Conservation (phyloP, 1,140 invertebrate species). For the Lerema accius region DNA sequence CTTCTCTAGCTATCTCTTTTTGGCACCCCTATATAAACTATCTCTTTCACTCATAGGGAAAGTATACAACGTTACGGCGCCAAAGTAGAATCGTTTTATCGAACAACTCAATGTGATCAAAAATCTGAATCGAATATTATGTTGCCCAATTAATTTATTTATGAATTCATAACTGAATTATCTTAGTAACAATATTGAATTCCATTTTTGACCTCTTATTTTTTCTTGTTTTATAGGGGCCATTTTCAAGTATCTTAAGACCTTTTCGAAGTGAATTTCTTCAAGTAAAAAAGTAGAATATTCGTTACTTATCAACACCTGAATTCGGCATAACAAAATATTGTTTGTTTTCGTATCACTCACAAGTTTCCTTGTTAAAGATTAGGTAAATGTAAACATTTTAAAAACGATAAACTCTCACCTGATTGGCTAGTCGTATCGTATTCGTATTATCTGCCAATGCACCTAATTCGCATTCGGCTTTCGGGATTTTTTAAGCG, state of each 20-base stretch:
- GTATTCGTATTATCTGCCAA: conserved; percentile 62
- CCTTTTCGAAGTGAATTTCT: no score
- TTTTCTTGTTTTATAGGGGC: no score
- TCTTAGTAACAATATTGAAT: no score
- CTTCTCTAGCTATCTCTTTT: conserved; percentile 62
- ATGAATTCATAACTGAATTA: no score
- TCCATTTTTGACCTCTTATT: no score
- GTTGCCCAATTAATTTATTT: not conserved
- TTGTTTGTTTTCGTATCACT: conserved; percentile 28
- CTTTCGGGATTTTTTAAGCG: conserved; percentile 12
- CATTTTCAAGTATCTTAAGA: no score
- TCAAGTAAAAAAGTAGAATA: no score
- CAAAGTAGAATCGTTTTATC: conserved; percentile 1
- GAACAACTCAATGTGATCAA: not conserved
- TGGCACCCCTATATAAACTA: conserved; percentile 58
- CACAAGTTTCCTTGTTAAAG: conserved; percentile 36
- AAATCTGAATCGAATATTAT: not conserved
- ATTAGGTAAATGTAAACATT: conserved; percentile 43
- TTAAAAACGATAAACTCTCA: conserved; percentile 36
- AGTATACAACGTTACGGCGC: conserved; percentile 9
- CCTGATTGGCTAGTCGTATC: conserved; percentile 44
- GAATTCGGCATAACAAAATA: not conserved
- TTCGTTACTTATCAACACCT: not conserved
- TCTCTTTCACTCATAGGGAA: conserved; percentile 51
- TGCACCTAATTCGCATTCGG: conserved; percentile 54